These are phyloP conservation scores for Xyrichtys novacula DNA, from an alignment of 2,797 vertebrate species.

Conservation along the genomic window DNA sequence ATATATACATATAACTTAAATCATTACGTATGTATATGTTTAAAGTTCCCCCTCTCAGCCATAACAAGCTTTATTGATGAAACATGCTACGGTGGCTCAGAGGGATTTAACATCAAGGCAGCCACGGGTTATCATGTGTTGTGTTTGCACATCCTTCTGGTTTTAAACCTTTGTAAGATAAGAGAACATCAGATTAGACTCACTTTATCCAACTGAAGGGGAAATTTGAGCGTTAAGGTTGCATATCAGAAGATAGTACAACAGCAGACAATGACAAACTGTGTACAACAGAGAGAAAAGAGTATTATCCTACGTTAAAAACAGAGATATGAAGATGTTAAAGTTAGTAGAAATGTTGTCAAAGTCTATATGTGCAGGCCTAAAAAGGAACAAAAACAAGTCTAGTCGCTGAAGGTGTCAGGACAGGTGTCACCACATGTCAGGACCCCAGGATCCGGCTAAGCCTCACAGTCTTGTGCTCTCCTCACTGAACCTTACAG, in stretches of 20 bases:
- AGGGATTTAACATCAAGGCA: not conserved
- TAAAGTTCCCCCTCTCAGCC: not conserved
- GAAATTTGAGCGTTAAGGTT: not conserved
- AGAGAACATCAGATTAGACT: not conserved
- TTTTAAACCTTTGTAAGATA: not conserved
- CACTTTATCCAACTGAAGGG: not conserved
- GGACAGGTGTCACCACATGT: conserved; percentile 49
- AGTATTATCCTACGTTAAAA: not conserved
- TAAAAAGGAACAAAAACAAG: not conserved
- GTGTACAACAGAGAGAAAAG: not conserved
- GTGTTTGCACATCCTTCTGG: not conserved
- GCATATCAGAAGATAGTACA: not conserved
- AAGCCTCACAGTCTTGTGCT: conserved; percentile 44
- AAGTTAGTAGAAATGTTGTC: not conserved
- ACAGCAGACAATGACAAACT: not conserved
- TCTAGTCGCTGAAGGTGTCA: conserved; percentile 4
- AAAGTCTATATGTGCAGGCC: not conserved
- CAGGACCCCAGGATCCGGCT: conserved; percentile 38
- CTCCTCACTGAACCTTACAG: conserved; percentile 24
- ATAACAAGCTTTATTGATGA: not conserved
- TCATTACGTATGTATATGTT: too few species aligned
- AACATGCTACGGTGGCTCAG: not conserved
- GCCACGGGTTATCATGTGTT: not conserved
- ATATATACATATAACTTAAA: too few species aligned
- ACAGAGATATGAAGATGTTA: too few species aligned